These are phyloP conservation scores for Anas platyrhynchos DNA, from an alignment of 2,113 vertebrate genomes.

Conservation along the genomic window DNA sequence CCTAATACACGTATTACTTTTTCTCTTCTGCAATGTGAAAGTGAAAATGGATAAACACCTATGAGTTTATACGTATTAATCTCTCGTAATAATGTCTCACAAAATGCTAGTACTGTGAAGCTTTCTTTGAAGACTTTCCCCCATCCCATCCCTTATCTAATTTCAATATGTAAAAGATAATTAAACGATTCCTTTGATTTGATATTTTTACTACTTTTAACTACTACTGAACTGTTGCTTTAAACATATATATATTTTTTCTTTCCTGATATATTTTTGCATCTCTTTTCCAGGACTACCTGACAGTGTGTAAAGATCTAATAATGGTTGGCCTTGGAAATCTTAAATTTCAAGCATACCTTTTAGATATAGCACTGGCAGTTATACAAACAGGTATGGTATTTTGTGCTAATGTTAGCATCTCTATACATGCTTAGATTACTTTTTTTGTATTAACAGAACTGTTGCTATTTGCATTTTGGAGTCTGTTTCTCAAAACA, in stretches of 20 bases:
- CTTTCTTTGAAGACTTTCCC: neutral
- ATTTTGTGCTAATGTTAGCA: neutral
- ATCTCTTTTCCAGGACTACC: slow-evolving; percentile 78
- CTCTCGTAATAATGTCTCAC: neutral
- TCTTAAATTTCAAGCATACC: slow-evolving; percentile 75
- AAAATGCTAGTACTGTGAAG: neutral
- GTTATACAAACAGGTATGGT: slow-evolving; percentile 82
- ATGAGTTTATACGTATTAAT: neutral
- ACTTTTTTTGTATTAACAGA: neutral
- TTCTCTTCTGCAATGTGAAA: neutral
- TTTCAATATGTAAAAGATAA: neutral
- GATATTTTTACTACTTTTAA: neutral
- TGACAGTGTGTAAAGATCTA: slow-evolving; percentile 84
- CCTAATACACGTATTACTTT: neutral
- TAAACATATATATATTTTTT: neutral
- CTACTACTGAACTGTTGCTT: neutral
- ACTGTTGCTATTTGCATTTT: neutral
- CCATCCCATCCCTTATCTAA: no score
- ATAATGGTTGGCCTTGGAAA: slow-evolving; percentile 87
- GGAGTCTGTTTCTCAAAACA: neutral
- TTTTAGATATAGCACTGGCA: slow-evolving; percentile 81
- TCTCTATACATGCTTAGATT: neutral
- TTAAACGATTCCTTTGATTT: neutral
- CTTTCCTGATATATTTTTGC: neutral
- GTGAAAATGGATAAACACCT: neutral